These are phyloP conservation scores for Orussus abietinus DNA, from an alignment of 1,140 invertebrate genomes.

Conservation along the genomic window DNA sequence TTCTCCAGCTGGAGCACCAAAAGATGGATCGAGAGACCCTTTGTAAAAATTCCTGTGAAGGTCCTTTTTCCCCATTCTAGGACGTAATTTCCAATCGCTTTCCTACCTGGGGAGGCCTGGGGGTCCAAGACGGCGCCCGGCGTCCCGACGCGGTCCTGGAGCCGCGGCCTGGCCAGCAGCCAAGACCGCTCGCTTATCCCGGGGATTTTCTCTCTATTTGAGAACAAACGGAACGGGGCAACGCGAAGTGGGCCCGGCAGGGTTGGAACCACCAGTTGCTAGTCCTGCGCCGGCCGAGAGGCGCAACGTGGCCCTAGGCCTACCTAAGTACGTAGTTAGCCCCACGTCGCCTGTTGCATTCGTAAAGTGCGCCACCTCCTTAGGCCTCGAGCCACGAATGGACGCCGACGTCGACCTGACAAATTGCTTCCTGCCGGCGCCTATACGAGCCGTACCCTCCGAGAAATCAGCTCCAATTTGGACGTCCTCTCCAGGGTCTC, in stretches of 20 bases:
- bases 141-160: background rate
- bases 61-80: too few relatives aligned
- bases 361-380: constrained; percentile 29
- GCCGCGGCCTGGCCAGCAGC: constrained; percentile 37
- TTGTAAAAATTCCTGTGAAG: too few relatives aligned
- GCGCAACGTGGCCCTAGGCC: constrained; percentile 34
- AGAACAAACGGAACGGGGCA: constrained; percentile 46
- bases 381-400: constrained; percentile 6
- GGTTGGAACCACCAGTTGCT: constrained; percentile 53
- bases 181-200: constrained; percentile 46
- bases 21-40: too few relatives aligned
- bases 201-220: constrained; percentile 52
- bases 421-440: constrained; percentile 40
- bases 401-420: constrained; percentile 23
- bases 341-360: constrained; percentile 50
- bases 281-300: constrained; percentile 22
- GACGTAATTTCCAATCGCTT: too few relatives aligned
- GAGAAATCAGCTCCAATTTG: too few relatives aligned
- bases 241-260: constrained; percentile 37
- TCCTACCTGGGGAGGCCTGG: constrained; percentile 1
- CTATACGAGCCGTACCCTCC: too few relatives aligned
- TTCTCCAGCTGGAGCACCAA: too few relatives aligned
- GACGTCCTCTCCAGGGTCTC: too few relatives aligned
- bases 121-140: background rate
- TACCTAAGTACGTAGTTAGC: constrained; percentile 48